phyloP scores from a whole-genome alignment of 2,797 vertebrate genomes.

The Syndactyla subalaris region DNA sequence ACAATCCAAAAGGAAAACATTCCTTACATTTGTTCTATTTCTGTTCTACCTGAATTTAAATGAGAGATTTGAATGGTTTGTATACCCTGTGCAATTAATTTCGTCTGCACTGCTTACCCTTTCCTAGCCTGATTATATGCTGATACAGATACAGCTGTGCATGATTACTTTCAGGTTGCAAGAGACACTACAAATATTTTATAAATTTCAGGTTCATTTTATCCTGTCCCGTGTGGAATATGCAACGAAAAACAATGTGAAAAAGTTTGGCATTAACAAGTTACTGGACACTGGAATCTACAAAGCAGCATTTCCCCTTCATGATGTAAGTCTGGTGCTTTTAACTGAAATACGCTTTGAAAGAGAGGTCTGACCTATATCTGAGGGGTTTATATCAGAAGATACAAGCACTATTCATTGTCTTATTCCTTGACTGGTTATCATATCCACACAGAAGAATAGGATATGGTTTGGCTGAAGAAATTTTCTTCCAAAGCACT shows the following conservation, averaged over 20 bases:
- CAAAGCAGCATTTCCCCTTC: conserved; percentile 93
- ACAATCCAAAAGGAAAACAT: neutral
- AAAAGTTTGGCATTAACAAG: conserved; percentile 92
- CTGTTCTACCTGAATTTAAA: neutral
- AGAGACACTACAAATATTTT: neutral
- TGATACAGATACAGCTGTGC: neutral
- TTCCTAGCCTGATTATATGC: neutral
- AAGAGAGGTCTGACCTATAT: neutral
- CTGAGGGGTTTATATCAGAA: neutral
- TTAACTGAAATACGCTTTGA: neutral
- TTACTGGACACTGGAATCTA: conserved; percentile 88
- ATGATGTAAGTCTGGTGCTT: conserved; percentile 84
- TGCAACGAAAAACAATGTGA: conserved; percentile 79
- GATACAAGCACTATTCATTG: neutral
- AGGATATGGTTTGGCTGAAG: neutral
- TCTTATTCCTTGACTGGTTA: neutral
- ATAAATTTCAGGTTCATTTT: conserved; percentile 84
- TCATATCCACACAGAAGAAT: neutral
- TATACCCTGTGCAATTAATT: neutral
- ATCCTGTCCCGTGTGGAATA: conserved; percentile 89
- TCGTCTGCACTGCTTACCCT: neutral
- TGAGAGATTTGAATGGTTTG: neutral
- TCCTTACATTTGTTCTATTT: neutral
- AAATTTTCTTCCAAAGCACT: neutral
- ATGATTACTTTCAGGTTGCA: neutral